Percentiles rank a stretch among this genome's conserved stretches.
These are phyloP conservation scores for Adela reaumurella DNA, from an alignment of 2,888 invertebrate genomes.

Conservation along the genomic window DNA sequence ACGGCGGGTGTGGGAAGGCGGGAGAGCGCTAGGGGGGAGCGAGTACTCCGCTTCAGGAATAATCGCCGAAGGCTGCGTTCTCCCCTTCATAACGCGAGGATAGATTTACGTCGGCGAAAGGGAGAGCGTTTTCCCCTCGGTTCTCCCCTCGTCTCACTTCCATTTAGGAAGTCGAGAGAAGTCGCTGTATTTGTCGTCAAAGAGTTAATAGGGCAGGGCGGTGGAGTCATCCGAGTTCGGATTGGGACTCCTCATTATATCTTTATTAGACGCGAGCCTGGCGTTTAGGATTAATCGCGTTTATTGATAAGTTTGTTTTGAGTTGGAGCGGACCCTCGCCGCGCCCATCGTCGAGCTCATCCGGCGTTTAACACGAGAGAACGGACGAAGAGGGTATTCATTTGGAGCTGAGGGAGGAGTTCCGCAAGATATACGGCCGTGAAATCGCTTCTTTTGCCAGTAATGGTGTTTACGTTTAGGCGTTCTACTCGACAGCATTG, in stretches of 20 bases:
- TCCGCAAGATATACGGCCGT: too few relatives aligned
- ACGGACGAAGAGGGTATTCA: too few relatives aligned
- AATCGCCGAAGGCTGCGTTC: constrained; percentile 55
- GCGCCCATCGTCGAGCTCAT: too few relatives aligned
- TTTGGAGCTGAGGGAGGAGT: too few relatives aligned
- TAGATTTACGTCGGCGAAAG: constrained; percentile 23
- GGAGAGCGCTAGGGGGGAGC: constrained; percentile 32
- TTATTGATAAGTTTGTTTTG: constrained; percentile 49
- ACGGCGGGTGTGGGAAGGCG: constrained; percentile 41
- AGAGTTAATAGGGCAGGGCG: constrained; percentile 50
- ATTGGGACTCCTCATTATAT: constrained; percentile 39
- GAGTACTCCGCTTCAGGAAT: constrained; percentile 37
- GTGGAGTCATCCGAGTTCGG: too few relatives aligned
- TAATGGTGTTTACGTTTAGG: too few relatives aligned
- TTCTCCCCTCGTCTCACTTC: neutral
- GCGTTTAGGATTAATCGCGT: constrained; percentile 37
- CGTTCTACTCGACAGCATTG: too few relatives aligned
- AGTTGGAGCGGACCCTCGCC: constrained; percentile 7
- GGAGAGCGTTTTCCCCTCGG: constrained; percentile 15
- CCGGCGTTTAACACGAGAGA: too few relatives aligned
- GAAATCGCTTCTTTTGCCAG: too few relatives aligned
- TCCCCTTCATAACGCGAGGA: constrained; percentile 20
- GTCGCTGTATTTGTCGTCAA: constrained; percentile 56
- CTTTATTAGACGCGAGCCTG: constrained; percentile 45
- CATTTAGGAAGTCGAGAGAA: neutral